phyloP scores from a whole-genome alignment of 2,113 vertebrate species.

The Varanus komodoensis region DNA sequence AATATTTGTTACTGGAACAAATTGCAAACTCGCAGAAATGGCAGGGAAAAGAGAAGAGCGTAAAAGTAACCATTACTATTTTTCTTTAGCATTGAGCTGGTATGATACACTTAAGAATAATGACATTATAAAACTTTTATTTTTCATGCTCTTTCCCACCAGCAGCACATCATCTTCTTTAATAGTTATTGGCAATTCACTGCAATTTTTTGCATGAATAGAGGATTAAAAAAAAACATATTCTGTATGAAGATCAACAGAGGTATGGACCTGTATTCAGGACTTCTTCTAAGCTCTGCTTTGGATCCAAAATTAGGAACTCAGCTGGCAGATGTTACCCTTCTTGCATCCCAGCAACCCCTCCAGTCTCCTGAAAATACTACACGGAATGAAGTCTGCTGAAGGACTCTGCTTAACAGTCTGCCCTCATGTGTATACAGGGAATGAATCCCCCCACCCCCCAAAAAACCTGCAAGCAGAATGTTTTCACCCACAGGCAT shows the following conservation, averaged over 20 bases:
- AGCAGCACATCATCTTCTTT: conserved; percentile 43
- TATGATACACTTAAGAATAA: conserved; percentile 39
- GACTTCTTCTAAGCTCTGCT: conserved; percentile 65
- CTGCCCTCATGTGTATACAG: no score
- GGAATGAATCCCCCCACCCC: no score
- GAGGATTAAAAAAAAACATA: conserved; percentile 68
- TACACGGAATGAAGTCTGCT: no score
- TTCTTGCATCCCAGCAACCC: no score
- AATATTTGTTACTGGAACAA: conserved; percentile 44
- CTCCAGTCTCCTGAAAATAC: no score
- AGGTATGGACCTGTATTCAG: conserved; percentile 56
- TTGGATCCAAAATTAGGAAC: no score
- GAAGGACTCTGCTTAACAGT: no score
- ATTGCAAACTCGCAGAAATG: conserved; percentile 8
- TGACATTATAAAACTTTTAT: conserved; percentile 56
- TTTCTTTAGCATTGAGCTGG: conserved; percentile 25
- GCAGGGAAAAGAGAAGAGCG: neutral
- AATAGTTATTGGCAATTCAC: conserved; percentile 52
- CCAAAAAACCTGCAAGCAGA: no score
- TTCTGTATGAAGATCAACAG: conserved; percentile 68
- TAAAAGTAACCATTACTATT: neutral
- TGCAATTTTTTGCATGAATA: conserved; percentile 49
- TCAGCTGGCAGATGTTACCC: no score
- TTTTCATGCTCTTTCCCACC: conserved; percentile 44
- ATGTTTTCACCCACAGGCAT: no score